phyloP scores from a whole-genome alignment of 2,888 invertebrate genomes.

The Anthoptus insignis region DNA sequence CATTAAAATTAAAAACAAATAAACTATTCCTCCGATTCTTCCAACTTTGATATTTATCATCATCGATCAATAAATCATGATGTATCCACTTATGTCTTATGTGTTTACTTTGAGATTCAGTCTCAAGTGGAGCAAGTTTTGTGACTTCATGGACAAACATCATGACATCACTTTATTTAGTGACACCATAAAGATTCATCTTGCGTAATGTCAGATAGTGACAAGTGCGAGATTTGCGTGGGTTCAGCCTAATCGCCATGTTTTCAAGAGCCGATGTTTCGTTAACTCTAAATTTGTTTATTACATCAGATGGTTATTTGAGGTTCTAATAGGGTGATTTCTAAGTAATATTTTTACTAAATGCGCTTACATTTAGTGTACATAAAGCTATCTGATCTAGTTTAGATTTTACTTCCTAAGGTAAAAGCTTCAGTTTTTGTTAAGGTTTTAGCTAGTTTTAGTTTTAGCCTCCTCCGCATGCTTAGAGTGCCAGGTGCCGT shows the following conservation, averaged over 20 bases:
- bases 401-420: too few species aligned
- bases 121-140: constrained; percentile 2
- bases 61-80: not conserved
- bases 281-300: not conserved
- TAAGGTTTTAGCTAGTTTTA: too few species aligned
- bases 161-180: constrained; percentile 26
- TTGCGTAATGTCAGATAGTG: constrained; percentile 36
- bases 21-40: too few species aligned
- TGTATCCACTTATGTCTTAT: not conserved
- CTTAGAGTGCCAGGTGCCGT: too few species aligned
- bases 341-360: too few species aligned
- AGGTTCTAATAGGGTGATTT: not conserved
- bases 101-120: constrained; percentile 5
- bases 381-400: too few species aligned
- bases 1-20: too few species aligned
- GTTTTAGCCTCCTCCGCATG: too few species aligned
- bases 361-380: too few species aligned
- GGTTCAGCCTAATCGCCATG: constrained; percentile 2
- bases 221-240: constrained; percentile 32
- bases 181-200: constrained; percentile 34
- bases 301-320: not conserved
- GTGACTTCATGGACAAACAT: constrained; percentile 20
- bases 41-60: not conserved
- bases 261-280: not conserved
- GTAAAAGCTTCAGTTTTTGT: too few species aligned